These are phyloP conservation scores for Acanthoscelides obtectus DNA, from an alignment of 2,888 invertebrate genomes.

Conservation along the genomic window DNA sequence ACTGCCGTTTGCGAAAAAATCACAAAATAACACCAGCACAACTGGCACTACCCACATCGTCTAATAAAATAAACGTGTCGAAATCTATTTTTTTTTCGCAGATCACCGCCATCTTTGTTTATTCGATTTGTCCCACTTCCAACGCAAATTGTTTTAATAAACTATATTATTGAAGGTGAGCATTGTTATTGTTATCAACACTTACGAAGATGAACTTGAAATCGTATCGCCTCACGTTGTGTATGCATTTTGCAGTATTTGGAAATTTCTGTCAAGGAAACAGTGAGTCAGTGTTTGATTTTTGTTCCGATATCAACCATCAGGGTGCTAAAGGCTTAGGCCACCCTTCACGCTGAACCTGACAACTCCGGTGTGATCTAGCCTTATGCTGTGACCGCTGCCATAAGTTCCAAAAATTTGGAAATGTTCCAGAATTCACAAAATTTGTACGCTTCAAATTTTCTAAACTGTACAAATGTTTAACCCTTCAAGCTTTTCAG, in stretches of 20 bases:
- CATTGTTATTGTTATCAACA: conserved; percentile 15
- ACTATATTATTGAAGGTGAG: conserved; percentile 5
- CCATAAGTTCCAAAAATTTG: too few species aligned
- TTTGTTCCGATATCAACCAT: too few species aligned
- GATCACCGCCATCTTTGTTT: neutral
- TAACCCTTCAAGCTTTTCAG: too few species aligned
- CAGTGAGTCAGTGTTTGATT: neutral
- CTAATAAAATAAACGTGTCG: neutral
- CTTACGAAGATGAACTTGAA: neutral
- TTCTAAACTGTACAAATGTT: too few species aligned
- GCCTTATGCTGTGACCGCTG: too few species aligned
- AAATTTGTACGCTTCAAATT: too few species aligned
- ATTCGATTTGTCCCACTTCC: neutral
- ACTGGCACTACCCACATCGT: conserved; percentile 14
- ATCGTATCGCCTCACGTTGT: neutral
- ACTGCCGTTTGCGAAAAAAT: conserved; percentile 11
- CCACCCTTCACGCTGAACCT: too few species aligned
- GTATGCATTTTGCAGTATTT: neutral
- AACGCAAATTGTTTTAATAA: conserved; percentile 11
- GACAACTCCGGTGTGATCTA: too few species aligned
- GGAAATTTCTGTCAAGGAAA: neutral
- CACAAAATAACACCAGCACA: conserved; percentile 13
- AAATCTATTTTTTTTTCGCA: neutral
- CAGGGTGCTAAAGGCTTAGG: too few species aligned
- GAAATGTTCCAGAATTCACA: too few species aligned